These are phyloP conservation scores for Pteria penguin DNA, from an alignment of 2,888 invertebrate species.

Conservation along the genomic window DNA sequence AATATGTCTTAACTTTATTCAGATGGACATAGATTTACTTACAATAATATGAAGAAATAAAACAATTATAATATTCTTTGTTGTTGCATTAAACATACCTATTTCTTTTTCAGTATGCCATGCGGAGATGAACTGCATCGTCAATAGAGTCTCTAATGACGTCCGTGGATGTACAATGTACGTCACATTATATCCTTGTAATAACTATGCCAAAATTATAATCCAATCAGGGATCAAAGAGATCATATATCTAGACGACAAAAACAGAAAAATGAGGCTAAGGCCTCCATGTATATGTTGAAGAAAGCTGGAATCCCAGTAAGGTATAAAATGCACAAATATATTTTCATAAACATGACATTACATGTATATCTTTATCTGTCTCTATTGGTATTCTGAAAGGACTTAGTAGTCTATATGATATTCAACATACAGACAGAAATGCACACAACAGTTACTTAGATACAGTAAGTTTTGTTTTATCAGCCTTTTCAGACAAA, in stretches of 20 bases:
- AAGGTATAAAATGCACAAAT: conserved; percentile 87
- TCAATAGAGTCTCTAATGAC: conserved; percentile 91
- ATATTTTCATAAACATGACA: conserved; percentile 74
- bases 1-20: neutral
- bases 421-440: no score
- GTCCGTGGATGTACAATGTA: conserved; percentile 90
- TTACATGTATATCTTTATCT: no score
- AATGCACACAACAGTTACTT: no score
- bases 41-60: neutral
- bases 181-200: conserved; percentile 95
- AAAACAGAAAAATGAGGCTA: conserved; percentile 82
- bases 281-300: conserved; percentile 48
- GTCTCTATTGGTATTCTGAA: no score
- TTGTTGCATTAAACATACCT: no score
- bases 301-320: conserved; percentile 33
- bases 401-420: no score
- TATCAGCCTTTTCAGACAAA: no score
- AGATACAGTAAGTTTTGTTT: no score
- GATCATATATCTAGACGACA: conserved; percentile 87
- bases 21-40: neutral
- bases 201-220: conserved; percentile 97
- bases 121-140: conserved; percentile 97
- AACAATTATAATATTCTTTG: no score
- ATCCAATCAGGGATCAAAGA: conserved; percentile 93
- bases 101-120: conserved; percentile 88